Evolutionary conservation across 2,113 vertebrate genomes (phyloP).

Genomic region (Suricata suricatta): DNA sequence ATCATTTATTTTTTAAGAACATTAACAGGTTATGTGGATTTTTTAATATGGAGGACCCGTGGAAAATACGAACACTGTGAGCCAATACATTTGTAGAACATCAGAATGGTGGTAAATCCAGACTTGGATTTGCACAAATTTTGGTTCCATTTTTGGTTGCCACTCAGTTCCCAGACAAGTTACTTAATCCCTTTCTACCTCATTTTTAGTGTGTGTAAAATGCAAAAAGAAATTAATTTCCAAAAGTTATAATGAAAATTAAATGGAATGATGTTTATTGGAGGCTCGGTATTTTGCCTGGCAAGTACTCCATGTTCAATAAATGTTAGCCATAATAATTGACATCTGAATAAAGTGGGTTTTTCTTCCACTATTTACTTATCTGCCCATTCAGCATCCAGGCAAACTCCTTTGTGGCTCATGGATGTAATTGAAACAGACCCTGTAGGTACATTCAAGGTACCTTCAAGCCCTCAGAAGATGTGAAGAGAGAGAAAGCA

Average conservation of each 20-base stretch:
- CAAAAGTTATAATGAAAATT: background rate
- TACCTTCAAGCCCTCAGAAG: background rate
- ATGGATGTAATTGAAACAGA: conserved; percentile 22
- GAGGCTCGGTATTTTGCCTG: background rate
- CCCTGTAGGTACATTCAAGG: background rate
- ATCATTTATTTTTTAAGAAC: conserved; percentile 23
- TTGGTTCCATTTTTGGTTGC: background rate
- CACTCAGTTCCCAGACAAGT: background rate
- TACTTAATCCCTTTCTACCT: background rate
- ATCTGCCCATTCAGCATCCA: background rate
- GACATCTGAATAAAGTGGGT: background rate
- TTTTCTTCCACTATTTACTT: background rate
- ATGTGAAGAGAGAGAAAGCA: background rate
- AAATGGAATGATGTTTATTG: background rate
- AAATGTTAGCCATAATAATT: background rate
- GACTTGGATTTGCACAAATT: background rate
- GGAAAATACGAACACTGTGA: background rate
- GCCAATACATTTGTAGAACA: background rate
- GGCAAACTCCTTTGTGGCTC: background rate
- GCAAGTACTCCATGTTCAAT: background rate
- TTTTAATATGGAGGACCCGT: background rate
- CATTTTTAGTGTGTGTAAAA: background rate
- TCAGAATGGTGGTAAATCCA: background rate
- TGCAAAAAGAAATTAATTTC: background rate
- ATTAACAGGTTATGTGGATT: background rate